Percentiles rank a stretch among this genome's conserved stretches.
Conservation (phyloP, 2,888 invertebrate genomes). For the Agriopis aurantiaria region DNA sequence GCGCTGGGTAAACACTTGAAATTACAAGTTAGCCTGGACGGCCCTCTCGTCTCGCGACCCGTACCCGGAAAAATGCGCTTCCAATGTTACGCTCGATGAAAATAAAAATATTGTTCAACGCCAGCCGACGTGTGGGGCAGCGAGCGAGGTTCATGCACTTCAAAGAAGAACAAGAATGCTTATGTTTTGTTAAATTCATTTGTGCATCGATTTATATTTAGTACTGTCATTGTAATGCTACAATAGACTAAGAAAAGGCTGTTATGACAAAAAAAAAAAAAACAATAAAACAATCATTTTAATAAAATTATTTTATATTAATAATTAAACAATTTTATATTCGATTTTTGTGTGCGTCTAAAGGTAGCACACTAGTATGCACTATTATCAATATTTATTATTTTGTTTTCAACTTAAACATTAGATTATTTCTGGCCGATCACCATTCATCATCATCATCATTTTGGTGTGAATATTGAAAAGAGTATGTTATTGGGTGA, state of each 20-base stretch:
- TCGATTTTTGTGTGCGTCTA: too few species aligned
- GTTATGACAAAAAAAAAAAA: neutral
- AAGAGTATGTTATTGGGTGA: slow-evolving; percentile 49
- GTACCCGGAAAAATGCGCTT: slow-evolving; percentile 78
- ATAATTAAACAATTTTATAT: too few species aligned
- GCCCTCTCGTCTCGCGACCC: slow-evolving; percentile 53
- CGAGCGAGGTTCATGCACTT: slow-evolving; percentile 33
- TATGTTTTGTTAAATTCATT: slow-evolving; percentile 6
- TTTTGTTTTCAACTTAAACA: too few species aligned
- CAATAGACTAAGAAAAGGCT: neutral
- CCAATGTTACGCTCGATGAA: slow-evolving; percentile 81
- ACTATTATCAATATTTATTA: too few species aligned
- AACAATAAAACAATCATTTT: neutral
- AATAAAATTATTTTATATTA: too few species aligned
- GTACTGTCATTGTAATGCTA: neutral
- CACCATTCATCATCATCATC: too few species aligned
- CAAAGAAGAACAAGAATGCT: slow-evolving; percentile 34
- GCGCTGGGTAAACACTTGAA: slow-evolving; percentile 83
- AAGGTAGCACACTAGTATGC: too few species aligned
- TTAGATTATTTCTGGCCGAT: neutral
- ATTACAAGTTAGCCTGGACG: slow-evolving; percentile 80
- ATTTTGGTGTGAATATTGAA: slow-evolving; percentile 37
- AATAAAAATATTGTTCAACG: slow-evolving; percentile 72
- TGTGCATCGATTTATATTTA: slow-evolving; percentile 8
- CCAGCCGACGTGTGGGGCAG: slow-evolving; percentile 54